These are phyloP conservation scores for Peribatodes rhomboidaria DNA, from an alignment of 2,888 invertebrate genomes.

Conservation along the genomic window DNA sequence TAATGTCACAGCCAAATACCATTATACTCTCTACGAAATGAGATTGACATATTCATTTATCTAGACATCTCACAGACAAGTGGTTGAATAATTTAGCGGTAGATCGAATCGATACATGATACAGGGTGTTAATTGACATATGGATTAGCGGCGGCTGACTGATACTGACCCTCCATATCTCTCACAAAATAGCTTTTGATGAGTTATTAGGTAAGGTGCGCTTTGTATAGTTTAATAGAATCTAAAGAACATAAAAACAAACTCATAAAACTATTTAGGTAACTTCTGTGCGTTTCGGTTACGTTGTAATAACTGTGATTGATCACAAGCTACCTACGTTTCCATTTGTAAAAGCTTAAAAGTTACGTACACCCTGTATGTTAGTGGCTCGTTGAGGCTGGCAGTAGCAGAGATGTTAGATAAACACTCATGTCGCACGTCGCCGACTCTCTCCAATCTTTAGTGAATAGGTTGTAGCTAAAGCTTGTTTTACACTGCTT, in stretches of 20 bases:
- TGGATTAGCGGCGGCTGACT: neutral
- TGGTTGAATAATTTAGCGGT: slow-evolving; percentile 17
- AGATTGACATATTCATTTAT: slow-evolving; percentile 34
- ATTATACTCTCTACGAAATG: slow-evolving; percentile 15
- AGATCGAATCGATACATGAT: slow-evolving; percentile 15
- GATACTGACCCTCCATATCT: too few relatives aligned
- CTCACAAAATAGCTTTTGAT: too few relatives aligned
- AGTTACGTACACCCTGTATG: neutral
- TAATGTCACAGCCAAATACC: slow-evolving; percentile 1
- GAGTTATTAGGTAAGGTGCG: too few relatives aligned
- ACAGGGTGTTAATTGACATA: neutral
- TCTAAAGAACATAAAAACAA: too few relatives aligned
- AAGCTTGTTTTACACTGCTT: slow-evolving; percentile 23
- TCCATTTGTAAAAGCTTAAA: neutral
- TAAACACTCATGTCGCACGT: slow-evolving; percentile 42
- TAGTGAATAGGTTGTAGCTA: slow-evolving; percentile 24
- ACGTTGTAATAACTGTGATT: too few relatives aligned
- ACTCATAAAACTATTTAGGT: too few relatives aligned
- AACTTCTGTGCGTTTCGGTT: too few relatives aligned
- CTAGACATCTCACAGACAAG: slow-evolving; percentile 17
- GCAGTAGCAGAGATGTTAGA: slow-evolving; percentile 39
- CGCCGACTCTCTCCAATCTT: slow-evolving; percentile 39
- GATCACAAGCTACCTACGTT: too few relatives aligned
- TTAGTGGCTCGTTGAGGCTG: slow-evolving; percentile 13
- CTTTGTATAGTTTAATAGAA: too few relatives aligned